A percentile compares a stretch with the other conserved stretches of the same genome.
Evolutionary conservation across 2,888 invertebrate species (phyloP).

Genomic region (Merodon equestris): DNA sequence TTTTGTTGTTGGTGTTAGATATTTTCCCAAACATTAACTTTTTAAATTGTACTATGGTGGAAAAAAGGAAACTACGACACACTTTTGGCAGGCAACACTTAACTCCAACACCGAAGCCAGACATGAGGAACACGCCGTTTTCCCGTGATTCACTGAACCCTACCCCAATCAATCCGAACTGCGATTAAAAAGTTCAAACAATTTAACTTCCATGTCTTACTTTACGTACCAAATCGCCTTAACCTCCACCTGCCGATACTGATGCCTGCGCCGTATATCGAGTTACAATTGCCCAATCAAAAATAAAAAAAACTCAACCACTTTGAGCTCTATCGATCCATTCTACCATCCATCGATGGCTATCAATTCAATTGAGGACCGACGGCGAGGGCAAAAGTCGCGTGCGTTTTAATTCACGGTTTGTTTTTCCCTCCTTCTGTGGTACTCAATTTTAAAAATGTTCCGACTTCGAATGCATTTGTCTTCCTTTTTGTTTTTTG

Average conservation of each 20-base stretch:
- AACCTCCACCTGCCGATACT: slow-evolving; percentile 44
- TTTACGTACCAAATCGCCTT: slow-evolving; percentile 3
- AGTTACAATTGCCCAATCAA: slow-evolving; percentile 64
- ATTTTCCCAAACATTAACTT: no score
- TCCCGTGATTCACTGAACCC: slow-evolving; percentile 48
- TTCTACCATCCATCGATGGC: slow-evolving; percentile 41
- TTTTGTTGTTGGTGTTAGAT: no score
- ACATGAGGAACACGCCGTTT: slow-evolving; percentile 25
- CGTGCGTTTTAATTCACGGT: slow-evolving; percentile 44
- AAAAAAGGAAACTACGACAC: not conserved
- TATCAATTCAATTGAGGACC: slow-evolving; percentile 61
- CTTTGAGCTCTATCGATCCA: slow-evolving; percentile 55
- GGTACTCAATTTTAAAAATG: not conserved
- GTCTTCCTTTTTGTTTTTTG: not conserved
- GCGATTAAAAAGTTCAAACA: slow-evolving; percentile 54
- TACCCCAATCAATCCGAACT: slow-evolving; percentile 24
- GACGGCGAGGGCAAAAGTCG: slow-evolving; percentile 35
- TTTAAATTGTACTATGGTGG: no score
- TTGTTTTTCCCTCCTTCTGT: slow-evolving; percentile 15
- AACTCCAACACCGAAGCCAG: slow-evolving; percentile 25
- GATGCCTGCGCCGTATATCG: slow-evolving; percentile 24
- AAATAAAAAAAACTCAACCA: slow-evolving; percentile 40
- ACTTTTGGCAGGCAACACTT: not conserved
- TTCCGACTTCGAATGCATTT: not conserved
- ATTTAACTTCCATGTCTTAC: slow-evolving; percentile 48